Evolutionary conservation across 1,140 invertebrate species (phyloP).

Genomic region (Hirudo medicinalis): DNA sequence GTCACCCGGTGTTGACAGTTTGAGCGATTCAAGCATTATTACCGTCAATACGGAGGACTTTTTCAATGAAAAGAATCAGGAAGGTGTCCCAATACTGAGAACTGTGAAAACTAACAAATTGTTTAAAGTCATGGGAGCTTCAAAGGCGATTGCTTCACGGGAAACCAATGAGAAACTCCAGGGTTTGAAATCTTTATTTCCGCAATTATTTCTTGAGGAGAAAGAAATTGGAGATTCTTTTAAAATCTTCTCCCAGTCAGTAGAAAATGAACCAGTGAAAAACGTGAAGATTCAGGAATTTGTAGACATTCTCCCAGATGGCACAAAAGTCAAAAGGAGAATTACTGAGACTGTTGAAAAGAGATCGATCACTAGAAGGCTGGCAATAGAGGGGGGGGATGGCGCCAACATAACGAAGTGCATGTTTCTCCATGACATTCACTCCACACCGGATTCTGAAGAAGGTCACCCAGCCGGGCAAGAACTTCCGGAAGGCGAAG

Average conservation of each 20-base stretch:
- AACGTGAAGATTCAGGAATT: slow-evolving; percentile 21
- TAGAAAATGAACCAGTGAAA: slow-evolving; percentile 26
- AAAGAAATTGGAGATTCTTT: background rate
- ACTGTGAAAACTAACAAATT: slow-evolving; percentile 14
- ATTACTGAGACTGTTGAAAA: slow-evolving; percentile 13
- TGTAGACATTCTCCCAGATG: slow-evolving; percentile 13
- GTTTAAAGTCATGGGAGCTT: background rate
- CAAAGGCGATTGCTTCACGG: background rate
- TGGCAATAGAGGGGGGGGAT: slow-evolving; percentile 12
- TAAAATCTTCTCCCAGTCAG: slow-evolving; percentile 10
- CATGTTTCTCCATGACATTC: background rate
- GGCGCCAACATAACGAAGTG: background rate
- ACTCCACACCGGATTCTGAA: background rate
- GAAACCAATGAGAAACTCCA: background rate
- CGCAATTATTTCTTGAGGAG: background rate
- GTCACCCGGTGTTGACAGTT: slow-evolving; percentile 15
- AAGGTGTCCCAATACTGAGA: background rate
- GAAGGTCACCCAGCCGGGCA: slow-evolving; percentile 14
- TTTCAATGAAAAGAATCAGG: slow-evolving; percentile 3
- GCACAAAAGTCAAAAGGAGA: slow-evolving; percentile 18
- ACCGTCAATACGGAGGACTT: background rate
- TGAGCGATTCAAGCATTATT: background rate
- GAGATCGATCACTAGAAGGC: slow-evolving; percentile 16
- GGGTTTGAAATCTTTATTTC: background rate
- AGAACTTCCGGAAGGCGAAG: no score